Conservation (phyloP, 2,888 invertebrate genomes). For the Mesodorylaimus sp. region DNA sequence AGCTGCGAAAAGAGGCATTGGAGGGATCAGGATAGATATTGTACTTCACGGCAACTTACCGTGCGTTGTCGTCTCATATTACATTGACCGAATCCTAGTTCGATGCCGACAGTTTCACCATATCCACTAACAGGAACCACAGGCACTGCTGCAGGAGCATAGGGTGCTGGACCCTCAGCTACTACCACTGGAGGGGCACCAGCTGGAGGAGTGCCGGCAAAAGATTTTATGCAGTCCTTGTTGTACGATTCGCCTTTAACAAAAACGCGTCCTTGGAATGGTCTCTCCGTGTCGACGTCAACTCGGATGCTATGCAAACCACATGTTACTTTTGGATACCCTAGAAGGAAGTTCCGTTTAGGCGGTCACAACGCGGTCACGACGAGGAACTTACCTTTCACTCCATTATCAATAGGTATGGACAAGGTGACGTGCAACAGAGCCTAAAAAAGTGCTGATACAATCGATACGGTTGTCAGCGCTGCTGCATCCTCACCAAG, state of each 20-base stretch:
- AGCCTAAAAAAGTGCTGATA: no score
- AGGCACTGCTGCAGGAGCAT: not conserved
- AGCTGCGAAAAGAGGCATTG: constrained; percentile 12
- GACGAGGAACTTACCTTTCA: constrained; percentile 2
- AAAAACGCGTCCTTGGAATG: constrained; percentile 21
- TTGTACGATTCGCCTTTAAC: constrained; percentile 22
- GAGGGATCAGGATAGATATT: not conserved
- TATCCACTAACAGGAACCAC: not conserved
- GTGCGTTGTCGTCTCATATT: constrained; percentile 27
- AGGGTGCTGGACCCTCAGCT: not conserved
- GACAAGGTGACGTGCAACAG: not conserved
- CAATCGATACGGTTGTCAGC: no score
- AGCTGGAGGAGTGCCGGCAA: constrained; percentile 1
- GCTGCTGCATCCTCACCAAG: no score
- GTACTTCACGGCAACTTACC: constrained; percentile 7
- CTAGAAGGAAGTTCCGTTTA: no score
- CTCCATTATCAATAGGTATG: constrained; percentile 8
- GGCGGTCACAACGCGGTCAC: no score
- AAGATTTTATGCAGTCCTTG: constrained; percentile 5
- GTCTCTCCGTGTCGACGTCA: constrained; percentile 17
- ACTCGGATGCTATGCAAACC: constrained; percentile 20
- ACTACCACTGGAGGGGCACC: not conserved
- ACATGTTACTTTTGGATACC: constrained; percentile 21
- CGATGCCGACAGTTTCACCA: constrained; percentile 15
- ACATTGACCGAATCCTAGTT: constrained; percentile 26